Evolutionary conservation across 2,888 invertebrate genomes (phyloP).

Genomic region (Nysson spinosus): DNA sequence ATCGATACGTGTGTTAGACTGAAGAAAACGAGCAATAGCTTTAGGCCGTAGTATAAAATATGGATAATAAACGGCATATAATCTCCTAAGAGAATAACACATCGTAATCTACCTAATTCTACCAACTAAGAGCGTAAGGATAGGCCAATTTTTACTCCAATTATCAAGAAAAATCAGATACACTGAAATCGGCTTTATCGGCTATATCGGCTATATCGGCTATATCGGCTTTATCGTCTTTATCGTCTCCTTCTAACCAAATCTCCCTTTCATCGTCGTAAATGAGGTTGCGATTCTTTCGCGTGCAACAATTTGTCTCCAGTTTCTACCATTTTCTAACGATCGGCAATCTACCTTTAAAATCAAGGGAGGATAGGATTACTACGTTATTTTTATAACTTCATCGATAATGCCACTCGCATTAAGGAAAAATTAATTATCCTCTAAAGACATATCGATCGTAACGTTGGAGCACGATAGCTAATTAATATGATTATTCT

Average conservation of each 20-base stretch:
- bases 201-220: too few species aligned
- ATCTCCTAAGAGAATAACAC: constrained; percentile 8
- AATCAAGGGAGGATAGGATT: too few species aligned
- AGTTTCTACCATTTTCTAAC: constrained; percentile 43
- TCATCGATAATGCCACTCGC: too few species aligned
- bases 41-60: constrained; percentile 44
- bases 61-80: constrained; percentile 25
- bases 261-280: constrained; percentile 3
- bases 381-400: too few species aligned
- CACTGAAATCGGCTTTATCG: too few species aligned
- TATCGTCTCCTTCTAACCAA: constrained; percentile 14
- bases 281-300: constrained; percentile 30
- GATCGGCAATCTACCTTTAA: constrained; percentile 23
- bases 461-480: too few species aligned
- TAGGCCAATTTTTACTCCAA: constrained; percentile 48
- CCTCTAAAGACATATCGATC: too few species aligned
- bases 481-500: too few species aligned
- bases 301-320: constrained; percentile 17
- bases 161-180: too few species aligned
- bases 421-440: too few species aligned
- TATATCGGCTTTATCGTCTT: too few species aligned
- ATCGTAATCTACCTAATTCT: constrained; percentile 7
- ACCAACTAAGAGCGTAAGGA: constrained; percentile 18
- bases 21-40: constrained; percentile 60
- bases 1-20: constrained; percentile 57